These are phyloP conservation scores for Amphiura filiformis DNA, from an alignment of 35 echinoderm and acorn worm genomes.

Conservation along the genomic window DNA sequence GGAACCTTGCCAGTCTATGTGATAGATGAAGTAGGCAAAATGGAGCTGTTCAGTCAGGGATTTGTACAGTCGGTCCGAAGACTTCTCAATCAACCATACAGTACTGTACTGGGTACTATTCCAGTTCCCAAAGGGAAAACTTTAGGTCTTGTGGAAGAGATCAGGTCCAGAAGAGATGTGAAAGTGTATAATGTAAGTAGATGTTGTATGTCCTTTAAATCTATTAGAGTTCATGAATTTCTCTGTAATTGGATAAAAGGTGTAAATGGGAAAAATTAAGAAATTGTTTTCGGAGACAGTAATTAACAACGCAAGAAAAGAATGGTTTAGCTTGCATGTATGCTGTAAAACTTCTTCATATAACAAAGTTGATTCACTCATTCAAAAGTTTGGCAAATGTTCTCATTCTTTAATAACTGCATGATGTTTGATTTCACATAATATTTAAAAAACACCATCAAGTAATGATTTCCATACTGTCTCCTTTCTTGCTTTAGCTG, in stretches of 20 bases:
- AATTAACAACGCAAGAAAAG: too few relatives aligned
- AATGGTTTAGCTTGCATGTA: too few relatives aligned
- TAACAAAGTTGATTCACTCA: too few relatives aligned
- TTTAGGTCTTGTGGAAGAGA: conserved; percentile 82
- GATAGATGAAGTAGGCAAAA: conserved; percentile 94
- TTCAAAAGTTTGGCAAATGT: too few relatives aligned
- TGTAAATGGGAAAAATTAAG: too few relatives aligned
- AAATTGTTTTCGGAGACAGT: too few relatives aligned
- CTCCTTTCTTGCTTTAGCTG: conserved; percentile 19
- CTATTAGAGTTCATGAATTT: too few relatives aligned
- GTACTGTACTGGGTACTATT: conserved; percentile 78
- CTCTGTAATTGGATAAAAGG: too few relatives aligned
- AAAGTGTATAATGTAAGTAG: conserved; percentile 65
- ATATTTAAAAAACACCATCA: too few relatives aligned
- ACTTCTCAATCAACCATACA: conserved; percentile 48
- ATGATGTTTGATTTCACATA: too few relatives aligned
- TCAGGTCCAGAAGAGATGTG: conserved; percentile 60
- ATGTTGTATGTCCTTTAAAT: not conserved
- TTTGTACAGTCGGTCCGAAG: conserved; percentile 63
- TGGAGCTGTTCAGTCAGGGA: conserved; percentile 92
- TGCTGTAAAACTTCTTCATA: too few relatives aligned
- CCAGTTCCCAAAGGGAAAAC: conserved; percentile 81
- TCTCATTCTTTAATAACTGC: too few relatives aligned
- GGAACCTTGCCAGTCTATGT: conserved; percentile 38
- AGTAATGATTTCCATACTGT: not conserved